Conservation (phyloP, 2,113 vertebrate species). For the Corythaixoides concolor region DNA sequence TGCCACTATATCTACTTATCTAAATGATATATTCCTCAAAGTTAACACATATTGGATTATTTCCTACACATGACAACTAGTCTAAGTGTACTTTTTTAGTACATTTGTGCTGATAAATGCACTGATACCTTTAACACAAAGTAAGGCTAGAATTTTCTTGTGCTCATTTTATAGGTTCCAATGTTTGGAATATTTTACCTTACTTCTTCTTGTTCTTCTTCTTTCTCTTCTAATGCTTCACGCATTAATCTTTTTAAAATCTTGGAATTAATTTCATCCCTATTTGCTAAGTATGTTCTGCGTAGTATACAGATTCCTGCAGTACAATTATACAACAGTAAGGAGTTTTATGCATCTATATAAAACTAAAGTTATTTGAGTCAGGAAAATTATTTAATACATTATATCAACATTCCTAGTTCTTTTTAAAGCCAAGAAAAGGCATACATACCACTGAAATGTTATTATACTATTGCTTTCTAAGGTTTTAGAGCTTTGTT, state of each 20-base stretch:
- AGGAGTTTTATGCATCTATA: not conserved
- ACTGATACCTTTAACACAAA: not conserved
- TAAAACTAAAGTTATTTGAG: not conserved
- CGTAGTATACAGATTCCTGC: conserved; percentile 67
- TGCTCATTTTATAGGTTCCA: not conserved
- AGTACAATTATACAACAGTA: conserved; percentile 39
- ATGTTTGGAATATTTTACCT: conserved; percentile 55
- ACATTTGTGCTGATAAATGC: not conserved
- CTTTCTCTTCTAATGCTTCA: conserved; percentile 59
- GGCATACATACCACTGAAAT: not conserved
- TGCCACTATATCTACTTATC: not conserved
- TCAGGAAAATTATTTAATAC: not conserved
- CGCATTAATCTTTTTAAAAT: conserved; percentile 70
- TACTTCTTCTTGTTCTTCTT: conserved; percentile 18
- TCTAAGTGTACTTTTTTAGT: not conserved
- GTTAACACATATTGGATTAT: not conserved
- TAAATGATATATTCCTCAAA: not conserved
- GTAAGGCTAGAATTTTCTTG: not conserved
- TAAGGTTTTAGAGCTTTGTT: not conserved
- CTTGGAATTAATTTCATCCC: conserved; percentile 72
- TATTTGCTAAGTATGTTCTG: conserved; percentile 67
- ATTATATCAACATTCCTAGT: not conserved
- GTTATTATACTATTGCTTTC: not conserved
- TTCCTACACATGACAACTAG: not conserved
- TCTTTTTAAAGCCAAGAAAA: not conserved